Conservation (phyloP, 2,888 invertebrate genomes). For the Helobdella robusta region DNA sequence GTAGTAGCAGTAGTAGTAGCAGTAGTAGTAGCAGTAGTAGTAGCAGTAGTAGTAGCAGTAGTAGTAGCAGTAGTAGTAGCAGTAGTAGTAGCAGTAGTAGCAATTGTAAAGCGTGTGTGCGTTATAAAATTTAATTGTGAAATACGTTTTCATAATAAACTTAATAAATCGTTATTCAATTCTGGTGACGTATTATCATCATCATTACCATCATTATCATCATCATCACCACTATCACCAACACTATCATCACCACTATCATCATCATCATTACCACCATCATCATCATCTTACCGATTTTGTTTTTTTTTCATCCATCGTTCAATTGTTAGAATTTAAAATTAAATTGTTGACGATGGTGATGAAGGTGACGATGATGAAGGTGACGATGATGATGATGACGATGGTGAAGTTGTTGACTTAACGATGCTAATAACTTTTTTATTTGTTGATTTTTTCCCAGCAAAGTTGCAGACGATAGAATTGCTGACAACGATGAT, state of each 20-base stretch:
- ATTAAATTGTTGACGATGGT: not conserved
- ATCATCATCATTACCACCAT: slow-evolving; percentile 25
- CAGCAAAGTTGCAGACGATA: not conserved
- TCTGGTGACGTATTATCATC: slow-evolving; percentile 18
- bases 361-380: slow-evolving; percentile 11
- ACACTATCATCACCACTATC: slow-evolving; percentile 20
- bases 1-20: too few species aligned
- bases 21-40: too few species aligned
- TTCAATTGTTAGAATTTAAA: too few species aligned
- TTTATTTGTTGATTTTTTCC: not conserved
- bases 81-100: too few species aligned
- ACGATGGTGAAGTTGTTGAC: not conserved
- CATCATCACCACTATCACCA: slow-evolving; percentile 22
- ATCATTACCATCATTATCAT: slow-evolving; percentile 20
- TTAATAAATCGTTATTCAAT: too few species aligned
- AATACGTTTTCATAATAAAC: too few species aligned
- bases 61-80: too few species aligned
- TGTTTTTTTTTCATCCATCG: too few species aligned
- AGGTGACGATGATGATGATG: not conserved
- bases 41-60: too few species aligned
- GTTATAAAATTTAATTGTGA: too few species aligned
- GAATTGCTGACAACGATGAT: not conserved
- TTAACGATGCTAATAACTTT: too few species aligned
- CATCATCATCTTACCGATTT: not conserved
- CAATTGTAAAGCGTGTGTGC: too few species aligned